Evolutionary conservation across 2,888 invertebrate genomes (phyloP).

Genomic region (Tortricodes alternella): DNA sequence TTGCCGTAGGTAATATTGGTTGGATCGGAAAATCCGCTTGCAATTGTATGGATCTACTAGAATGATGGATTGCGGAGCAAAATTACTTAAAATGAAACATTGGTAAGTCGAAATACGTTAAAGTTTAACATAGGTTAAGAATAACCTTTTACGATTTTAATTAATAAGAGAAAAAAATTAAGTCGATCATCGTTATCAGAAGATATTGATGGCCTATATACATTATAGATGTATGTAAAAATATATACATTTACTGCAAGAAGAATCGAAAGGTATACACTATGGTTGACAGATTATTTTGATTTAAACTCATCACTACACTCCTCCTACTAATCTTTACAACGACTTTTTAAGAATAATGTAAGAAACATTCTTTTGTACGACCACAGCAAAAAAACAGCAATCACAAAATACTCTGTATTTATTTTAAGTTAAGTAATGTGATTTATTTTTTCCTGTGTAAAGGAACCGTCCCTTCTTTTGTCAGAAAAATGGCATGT

Average conservation of each 20-base stretch:
- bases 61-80: slow-evolving; percentile 1
- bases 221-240: too few species aligned
- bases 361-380: neutral
- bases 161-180: too few species aligned
- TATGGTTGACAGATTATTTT: neutral
- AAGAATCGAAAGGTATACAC: too few species aligned
- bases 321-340: neutral
- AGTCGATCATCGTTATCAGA: too few species aligned
- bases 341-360: neutral
- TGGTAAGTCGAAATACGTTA: neutral
- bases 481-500: neutral
- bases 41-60: neutral
- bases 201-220: too few species aligned
- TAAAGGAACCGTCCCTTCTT: neutral
- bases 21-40: slow-evolving; percentile 38
- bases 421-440: neutral
- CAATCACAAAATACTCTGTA: slow-evolving; percentile 4
- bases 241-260: too few species aligned
- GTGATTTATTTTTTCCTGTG: neutral
- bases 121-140: too few species aligned
- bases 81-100: neutral
- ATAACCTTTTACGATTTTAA: too few species aligned
- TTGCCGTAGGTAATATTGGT: slow-evolving; percentile 48
- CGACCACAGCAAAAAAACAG: neutral
- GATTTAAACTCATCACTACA: neutral